A percentile compares a stretch with the other conserved stretches of the same genome.
phyloP scores from a whole-genome alignment of 2,797 vertebrate species.

The Hyperoplus immaculatus region DNA sequence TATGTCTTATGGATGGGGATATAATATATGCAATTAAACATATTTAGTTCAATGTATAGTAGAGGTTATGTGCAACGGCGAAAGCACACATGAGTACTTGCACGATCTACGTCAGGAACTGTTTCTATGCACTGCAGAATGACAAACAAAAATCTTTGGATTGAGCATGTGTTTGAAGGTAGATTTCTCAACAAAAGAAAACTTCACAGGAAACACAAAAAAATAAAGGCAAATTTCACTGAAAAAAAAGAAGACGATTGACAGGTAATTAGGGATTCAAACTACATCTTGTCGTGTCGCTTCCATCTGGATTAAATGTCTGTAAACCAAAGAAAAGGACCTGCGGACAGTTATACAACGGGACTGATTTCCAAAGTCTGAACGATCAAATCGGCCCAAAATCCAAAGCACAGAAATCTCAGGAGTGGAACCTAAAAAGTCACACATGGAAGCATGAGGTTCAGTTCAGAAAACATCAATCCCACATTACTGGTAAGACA shows the following conservation, averaged over 20 bases:
- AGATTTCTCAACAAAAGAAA: slow-evolving; percentile 70
- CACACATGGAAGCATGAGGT: slow-evolving; percentile 64
- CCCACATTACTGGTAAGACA: slow-evolving; percentile 64
- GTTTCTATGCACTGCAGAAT: slow-evolving; percentile 76
- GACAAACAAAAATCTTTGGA: slow-evolving; percentile 85
- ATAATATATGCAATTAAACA: slow-evolving; percentile 75
- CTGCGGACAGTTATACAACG: slow-evolving; percentile 21
- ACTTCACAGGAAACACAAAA: slow-evolving; percentile 61
- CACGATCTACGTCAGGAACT: slow-evolving; percentile 75
- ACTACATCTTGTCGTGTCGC: slow-evolving; percentile 23
- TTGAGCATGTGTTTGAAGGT: slow-evolving; percentile 78
- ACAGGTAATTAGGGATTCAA: slow-evolving; percentile 40
- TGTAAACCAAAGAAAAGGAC: slow-evolving; percentile 17
- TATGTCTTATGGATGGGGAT: slow-evolving; percentile 68
- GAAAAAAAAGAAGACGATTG: slow-evolving; percentile 19
- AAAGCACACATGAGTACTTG: slow-evolving; percentile 71
- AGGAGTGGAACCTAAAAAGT: slow-evolving; percentile 53
- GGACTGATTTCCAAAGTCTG: slow-evolving; percentile 27
- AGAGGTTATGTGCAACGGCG: slow-evolving; percentile 72
- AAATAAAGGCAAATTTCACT: slow-evolving; percentile 48
- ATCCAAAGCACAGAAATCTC: slow-evolving; percentile 52
- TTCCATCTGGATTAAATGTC: slow-evolving; percentile 37
- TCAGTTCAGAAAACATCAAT: slow-evolving; percentile 52
- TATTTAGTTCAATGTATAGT: slow-evolving; percentile 71
- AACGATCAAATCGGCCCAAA: slow-evolving; percentile 25